These are phyloP conservation scores for Siderastrea siderea DNA, from an alignment of 92 coral and sea anemone genomes.

Conservation along the genomic window DNA sequence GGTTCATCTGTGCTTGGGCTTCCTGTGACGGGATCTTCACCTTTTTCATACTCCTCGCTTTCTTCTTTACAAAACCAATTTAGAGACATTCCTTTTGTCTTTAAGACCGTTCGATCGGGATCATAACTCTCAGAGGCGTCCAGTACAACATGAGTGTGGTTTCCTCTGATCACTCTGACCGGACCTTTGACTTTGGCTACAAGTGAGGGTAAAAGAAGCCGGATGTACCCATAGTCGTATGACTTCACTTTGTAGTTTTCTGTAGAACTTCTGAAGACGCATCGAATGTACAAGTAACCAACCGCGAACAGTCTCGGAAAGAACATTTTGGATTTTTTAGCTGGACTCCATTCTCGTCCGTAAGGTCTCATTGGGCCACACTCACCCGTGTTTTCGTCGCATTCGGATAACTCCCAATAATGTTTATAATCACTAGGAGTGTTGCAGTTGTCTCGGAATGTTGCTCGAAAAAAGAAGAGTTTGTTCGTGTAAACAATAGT, in stretches of 20 bases:
- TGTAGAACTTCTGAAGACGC: slow-evolving; percentile 48
- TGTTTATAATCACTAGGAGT: slow-evolving; percentile 1
- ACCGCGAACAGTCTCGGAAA: slow-evolving; percentile 6
- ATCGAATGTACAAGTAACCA: slow-evolving; percentile 71
- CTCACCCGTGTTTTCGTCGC: slow-evolving; percentile 8
- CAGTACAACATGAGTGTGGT: slow-evolving; percentile 7
- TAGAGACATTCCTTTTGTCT: slow-evolving; percentile 35
- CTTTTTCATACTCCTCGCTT: not conserved
- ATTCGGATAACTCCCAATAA: slow-evolving; percentile 24
- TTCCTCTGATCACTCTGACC: slow-evolving; percentile 40
- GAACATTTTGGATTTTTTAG: not conserved
- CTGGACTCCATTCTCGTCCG: not conserved
- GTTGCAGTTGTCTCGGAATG: slow-evolving; percentile 38
- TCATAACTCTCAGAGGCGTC: slow-evolving; percentile 43
- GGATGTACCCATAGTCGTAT: slow-evolving; percentile 76
- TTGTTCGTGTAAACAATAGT: slow-evolving; percentile 36
- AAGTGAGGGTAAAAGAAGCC: slow-evolving; percentile 62
- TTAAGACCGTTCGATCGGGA: slow-evolving; percentile 4
- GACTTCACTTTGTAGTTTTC: slow-evolving; percentile 9
- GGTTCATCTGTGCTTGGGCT: not conserved
- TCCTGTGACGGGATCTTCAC: not conserved
- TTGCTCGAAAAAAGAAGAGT: slow-evolving; percentile 37
- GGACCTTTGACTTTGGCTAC: slow-evolving; percentile 64
- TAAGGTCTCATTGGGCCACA: slow-evolving; percentile 2
- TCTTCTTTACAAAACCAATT: slow-evolving; percentile 52